Conservation (phyloP, 2,888 invertebrate genomes). For the Chelonus formosanus region DNA sequence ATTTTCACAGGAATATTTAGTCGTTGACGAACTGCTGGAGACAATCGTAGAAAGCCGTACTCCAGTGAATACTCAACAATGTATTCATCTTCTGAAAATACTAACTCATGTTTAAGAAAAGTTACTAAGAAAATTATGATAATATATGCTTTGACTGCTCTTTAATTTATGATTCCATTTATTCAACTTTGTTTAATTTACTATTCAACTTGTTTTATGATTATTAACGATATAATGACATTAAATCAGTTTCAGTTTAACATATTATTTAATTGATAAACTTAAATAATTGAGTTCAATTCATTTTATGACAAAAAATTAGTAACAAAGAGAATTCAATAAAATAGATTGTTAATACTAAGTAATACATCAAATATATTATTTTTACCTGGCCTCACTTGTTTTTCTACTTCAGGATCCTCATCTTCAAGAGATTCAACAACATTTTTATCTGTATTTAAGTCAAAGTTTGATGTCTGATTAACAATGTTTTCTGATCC, state of each 20-base stretch:
- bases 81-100: slow-evolving; percentile 87
- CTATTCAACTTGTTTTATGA: no score
- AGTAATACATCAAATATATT: slow-evolving; percentile 14
- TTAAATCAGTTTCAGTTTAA: no score
- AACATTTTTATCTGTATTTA: slow-evolving; percentile 45
- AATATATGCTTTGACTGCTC: slow-evolving; percentile 23
- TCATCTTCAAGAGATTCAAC: slow-evolving; percentile 62
- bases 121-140: slow-evolving; percentile 18
- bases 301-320: background rate
- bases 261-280: no score
- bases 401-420: slow-evolving; percentile 70
- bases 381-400: slow-evolving; percentile 69
- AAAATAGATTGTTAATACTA: background rate
- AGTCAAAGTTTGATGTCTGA: slow-evolving; percentile 44
- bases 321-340: background rate
- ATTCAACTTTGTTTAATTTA: background rate
- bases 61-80: slow-evolving; percentile 98
- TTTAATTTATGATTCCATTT: background rate
- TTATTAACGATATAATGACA: no score
- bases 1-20: slow-evolving; percentile 92
- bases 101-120: slow-evolving; percentile 53
- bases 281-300: no score
- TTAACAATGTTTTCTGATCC: slow-evolving; percentile 47
- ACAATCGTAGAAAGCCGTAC: slow-evolving; percentile 93
- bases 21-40: slow-evolving; percentile 83